These are phyloP conservation scores for Prionailurus viverrinus DNA, from an alignment of 2,113 vertebrate species.

Conservation along the genomic window DNA sequence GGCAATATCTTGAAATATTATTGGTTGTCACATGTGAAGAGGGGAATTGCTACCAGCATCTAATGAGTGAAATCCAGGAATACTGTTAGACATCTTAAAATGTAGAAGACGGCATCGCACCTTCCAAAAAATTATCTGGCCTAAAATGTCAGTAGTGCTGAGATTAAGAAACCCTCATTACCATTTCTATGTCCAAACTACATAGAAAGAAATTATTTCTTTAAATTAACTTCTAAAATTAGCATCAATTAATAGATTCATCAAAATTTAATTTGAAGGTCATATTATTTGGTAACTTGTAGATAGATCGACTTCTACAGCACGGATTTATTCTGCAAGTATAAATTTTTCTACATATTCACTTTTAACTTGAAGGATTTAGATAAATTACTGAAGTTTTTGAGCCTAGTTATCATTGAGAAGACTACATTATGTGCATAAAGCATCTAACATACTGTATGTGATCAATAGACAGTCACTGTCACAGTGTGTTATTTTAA, in stretches of 20 bases:
- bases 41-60: background rate
- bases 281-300: background rate
- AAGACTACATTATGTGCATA: background rate
- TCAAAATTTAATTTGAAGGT: background rate
- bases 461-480: background rate
- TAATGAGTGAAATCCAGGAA: background rate
- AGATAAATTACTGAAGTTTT: background rate
- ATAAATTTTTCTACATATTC: background rate
- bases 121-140: background rate
- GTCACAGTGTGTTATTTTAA: background rate
- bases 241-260: background rate
- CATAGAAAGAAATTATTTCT: background rate
- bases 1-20: background rate
- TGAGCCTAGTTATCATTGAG: background rate
- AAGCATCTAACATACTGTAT: background rate
- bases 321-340: background rate
- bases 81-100: background rate
- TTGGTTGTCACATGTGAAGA: background rate
- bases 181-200: background rate
- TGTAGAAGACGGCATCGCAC: fast-evolving
- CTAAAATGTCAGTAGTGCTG: background rate
- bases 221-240: background rate
- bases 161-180: background rate
- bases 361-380: background rate
- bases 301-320: background rate